Conservation (phyloP, 1,140 invertebrate genomes). For the Sipha flava region DNA sequence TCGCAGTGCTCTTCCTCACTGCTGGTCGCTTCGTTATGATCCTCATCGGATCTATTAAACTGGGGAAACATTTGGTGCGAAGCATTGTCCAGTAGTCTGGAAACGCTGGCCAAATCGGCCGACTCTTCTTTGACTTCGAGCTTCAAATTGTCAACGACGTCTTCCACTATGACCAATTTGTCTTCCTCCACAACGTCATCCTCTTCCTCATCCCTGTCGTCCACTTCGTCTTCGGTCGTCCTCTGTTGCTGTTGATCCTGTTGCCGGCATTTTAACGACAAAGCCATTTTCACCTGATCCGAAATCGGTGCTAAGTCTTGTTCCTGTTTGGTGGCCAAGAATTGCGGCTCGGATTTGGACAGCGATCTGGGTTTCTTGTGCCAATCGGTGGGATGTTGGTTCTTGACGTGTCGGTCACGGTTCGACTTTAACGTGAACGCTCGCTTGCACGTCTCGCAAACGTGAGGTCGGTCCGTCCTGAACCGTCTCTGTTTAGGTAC, state of each 20-base stretch:
- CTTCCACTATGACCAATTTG: slow-evolving; percentile 39
- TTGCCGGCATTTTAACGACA: slow-evolving; percentile 65
- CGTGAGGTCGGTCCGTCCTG: slow-evolving; percentile 81
- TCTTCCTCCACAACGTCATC: slow-evolving; percentile 44
- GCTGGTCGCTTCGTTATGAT: slow-evolving; percentile 41
- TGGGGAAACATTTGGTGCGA: slow-evolving; percentile 61
- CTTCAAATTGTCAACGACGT: slow-evolving; percentile 53
- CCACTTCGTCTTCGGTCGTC: not conserved
- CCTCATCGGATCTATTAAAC: slow-evolving; percentile 43
- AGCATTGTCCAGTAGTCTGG: slow-evolving; percentile 67
- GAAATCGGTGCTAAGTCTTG: slow-evolving; percentile 45
- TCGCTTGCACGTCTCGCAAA: slow-evolving; percentile 78
- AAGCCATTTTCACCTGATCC: slow-evolving; percentile 68
- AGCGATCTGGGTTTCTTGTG: slow-evolving; percentile 54
- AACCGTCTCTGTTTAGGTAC: slow-evolving; percentile 83
- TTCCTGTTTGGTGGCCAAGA: not conserved
- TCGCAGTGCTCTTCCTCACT: slow-evolving; percentile 48
- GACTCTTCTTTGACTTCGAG: slow-evolving; percentile 58
- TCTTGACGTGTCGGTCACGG: slow-evolving; percentile 88
- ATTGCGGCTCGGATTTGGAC: slow-evolving; percentile 3
- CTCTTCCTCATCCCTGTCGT: slow-evolving; percentile 34
- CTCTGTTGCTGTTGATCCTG: slow-evolving; percentile 39
- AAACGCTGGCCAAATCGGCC: slow-evolving; percentile 63
- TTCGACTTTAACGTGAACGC: slow-evolving; percentile 82
- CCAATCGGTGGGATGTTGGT: slow-evolving; percentile 84